phyloP scores from a whole-genome alignment of 1,140 invertebrate genomes.

The Ladona fulva region DNA sequence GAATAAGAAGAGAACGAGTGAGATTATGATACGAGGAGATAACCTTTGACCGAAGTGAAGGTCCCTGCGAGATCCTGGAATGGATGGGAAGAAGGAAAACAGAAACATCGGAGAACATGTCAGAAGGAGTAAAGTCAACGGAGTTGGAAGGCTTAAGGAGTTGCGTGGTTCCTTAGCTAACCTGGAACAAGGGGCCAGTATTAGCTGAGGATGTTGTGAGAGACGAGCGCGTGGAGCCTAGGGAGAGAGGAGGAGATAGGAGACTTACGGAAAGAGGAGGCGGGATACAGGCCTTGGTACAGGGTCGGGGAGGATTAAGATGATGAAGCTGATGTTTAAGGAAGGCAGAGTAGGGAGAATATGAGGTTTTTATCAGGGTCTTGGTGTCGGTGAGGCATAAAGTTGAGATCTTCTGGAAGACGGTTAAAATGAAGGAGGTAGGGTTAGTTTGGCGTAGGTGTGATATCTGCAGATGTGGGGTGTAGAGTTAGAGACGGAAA shows the following conservation, averaged over 20 bases:
- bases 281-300: too few relatives aligned
- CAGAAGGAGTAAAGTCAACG: neutral
- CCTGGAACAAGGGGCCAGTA: conserved; percentile 1
- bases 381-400: too few relatives aligned
- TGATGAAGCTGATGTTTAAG: too few relatives aligned
- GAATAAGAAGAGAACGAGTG: neutral
- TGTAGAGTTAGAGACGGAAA: too few relatives aligned
- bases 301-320: too few relatives aligned
- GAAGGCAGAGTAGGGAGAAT: too few relatives aligned
- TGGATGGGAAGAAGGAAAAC: neutral
- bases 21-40: neutral
- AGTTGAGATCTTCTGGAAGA: too few relatives aligned
- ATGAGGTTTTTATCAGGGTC: too few relatives aligned
- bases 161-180: neutral
- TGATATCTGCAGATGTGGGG: too few relatives aligned
- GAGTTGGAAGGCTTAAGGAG: neutral
- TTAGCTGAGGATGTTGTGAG: neutral
- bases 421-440: too few relatives aligned
- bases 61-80: neutral
- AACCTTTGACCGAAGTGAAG: neutral
- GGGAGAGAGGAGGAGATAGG: neutral
- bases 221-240: neutral
- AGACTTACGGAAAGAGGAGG: neutral
- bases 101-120: neutral
- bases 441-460: too few relatives aligned